Base-by-base conservation (phyloP, 2,113 vertebrate species). In the Vanacampus margaritifer region DNA sequence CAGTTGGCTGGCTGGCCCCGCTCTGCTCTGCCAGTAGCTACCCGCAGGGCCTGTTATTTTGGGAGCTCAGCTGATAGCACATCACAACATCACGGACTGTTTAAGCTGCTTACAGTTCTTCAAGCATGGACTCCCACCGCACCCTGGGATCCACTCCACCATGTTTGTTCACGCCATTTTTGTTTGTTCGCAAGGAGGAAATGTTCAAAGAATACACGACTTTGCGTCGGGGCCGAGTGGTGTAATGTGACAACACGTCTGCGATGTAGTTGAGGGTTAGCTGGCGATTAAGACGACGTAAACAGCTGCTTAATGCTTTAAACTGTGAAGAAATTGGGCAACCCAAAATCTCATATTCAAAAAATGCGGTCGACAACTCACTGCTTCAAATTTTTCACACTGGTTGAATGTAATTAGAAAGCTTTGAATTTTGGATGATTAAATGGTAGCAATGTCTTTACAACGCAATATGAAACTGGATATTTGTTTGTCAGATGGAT, bases 41-140 rank as follows among this genome's bases (percentile, higher is more conserved):
- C 87, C 85, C 86, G 80, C 63, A 79, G 84, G 89, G 76, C 81
- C 83, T 87, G 89, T 88, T 90, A 89, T 90, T 90, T 88, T 86
- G 76, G 85, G 88, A 88, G 79, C 86, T 84, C 83, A 84, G 84
- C 81, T 86, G 85, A 87, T 82, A 79, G 82, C 81, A 86, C 82
- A 88, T 84, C 86, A 88, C 88, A 88, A 86, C 88, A 89, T 88
- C 85, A 85, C 72, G 72, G 74, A 65, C 89, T 84, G 79, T 75
- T 81, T 88, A 87, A 89, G 86, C 81, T 82, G 86, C 84, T 89
- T 90, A 88, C 79, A 87, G 88, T 85, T 88, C 84, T 84, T 88
- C 80, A 80, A 87, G 86, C 84, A 72, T n/a, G n/a, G n/a, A n/a
- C 64, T 81, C 82, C 76, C 84, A 74, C 61, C 73, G 85, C 85